phyloP scores from a whole-genome alignment of 2,797 vertebrate species.

The Lateolabrax maculatus region DNA sequence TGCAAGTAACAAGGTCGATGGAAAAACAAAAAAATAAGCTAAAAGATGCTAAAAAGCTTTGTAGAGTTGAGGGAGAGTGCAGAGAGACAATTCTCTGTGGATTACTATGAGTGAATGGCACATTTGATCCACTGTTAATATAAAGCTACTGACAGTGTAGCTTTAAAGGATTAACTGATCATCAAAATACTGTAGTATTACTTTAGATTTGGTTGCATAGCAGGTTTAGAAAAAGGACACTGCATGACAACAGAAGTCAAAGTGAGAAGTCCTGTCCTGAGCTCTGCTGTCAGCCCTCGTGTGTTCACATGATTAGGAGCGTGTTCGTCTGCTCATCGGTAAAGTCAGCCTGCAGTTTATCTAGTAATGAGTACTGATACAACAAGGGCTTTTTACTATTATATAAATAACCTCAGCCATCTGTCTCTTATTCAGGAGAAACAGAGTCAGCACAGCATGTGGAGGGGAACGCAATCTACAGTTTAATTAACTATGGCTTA shows the following conservation, averaged over 20 bases:
- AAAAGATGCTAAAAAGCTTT: background rate
- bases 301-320: constrained; percentile 21
- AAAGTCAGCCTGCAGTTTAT: constrained; percentile 48
- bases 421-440: constrained; percentile 47
- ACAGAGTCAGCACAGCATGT: constrained; percentile 10
- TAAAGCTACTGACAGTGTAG: background rate
- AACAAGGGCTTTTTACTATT: constrained; percentile 58
- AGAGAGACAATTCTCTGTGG: background rate
- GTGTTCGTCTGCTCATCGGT: constrained; percentile 25
- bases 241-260: constrained; percentile 1
- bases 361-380: constrained; percentile 47
- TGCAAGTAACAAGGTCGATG: background rate
- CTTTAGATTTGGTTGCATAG: background rate
- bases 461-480: constrained; percentile 23
- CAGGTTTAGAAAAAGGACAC: background rate
- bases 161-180: background rate
- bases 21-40: background rate
- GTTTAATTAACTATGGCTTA: constrained; percentile 77
- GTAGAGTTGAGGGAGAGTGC: background rate
- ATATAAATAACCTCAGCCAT: constrained; percentile 65
- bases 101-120: background rate
- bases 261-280: constrained; percentile 6
- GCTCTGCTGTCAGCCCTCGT: background rate
- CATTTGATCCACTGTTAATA: constrained; percentile 4
- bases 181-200: background rate